These are phyloP conservation scores for Lordiphosa andalusiaca DNA, from an alignment of 2,888 invertebrate genomes.

Conservation along the genomic window DNA sequence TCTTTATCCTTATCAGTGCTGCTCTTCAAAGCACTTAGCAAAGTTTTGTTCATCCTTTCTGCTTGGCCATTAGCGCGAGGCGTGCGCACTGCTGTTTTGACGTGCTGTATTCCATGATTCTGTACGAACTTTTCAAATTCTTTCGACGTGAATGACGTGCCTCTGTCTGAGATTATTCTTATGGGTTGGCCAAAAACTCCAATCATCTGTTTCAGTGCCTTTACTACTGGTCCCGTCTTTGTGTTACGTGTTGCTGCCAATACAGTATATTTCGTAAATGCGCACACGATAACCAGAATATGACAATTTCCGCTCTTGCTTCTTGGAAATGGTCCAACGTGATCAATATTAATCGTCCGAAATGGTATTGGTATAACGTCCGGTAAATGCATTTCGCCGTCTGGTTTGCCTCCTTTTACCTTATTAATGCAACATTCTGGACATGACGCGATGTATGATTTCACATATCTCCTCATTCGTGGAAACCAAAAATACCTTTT, in stretches of 20 bases:
- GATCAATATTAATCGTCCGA: constrained; percentile 4
- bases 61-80: not conserved
- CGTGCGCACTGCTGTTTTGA: constrained; percentile 2
- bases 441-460: too few relatives aligned
- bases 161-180: not conserved
- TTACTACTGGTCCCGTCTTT: not conserved
- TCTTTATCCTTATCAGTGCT: not conserved
- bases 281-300: not conserved
- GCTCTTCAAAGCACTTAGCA: not conserved
- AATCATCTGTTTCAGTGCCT: not conserved
- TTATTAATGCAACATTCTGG: not conserved
- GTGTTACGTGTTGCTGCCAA: not conserved
- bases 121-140: not conserved
- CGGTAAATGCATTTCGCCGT: not conserved
- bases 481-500: too few relatives aligned
- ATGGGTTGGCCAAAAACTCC: not conserved
- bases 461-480: too few relatives aligned
- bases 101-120: not conserved
- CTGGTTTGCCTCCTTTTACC: not conserved
- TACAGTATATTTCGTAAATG: not conserved
- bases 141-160: too few relatives aligned
- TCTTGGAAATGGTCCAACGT: constrained; percentile 4
- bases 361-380: not conserved
- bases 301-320: constrained; percentile 5
- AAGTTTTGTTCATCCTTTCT: constrained; percentile 5